Evolutionary conservation across 2,888 invertebrate genomes (phyloP).

Genomic region (Pilophorus perplexus): DNA sequence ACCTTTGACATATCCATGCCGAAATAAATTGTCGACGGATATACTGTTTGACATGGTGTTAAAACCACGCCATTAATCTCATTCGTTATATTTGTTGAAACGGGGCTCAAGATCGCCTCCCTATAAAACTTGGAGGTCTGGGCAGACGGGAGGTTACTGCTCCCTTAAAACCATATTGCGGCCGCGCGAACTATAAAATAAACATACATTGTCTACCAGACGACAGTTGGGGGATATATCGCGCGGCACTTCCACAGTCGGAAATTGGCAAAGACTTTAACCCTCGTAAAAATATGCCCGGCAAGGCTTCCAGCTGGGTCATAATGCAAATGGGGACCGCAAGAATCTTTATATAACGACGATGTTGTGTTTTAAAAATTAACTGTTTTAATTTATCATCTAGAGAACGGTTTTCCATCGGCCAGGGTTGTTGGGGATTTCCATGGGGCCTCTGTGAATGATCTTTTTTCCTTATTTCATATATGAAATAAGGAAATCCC

Average conservation of each 20-base stretch:
- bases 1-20: too few relatives aligned
- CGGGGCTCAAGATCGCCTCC: too few relatives aligned
- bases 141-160: slow-evolving; percentile 35
- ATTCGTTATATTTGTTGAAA: too few relatives aligned
- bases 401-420: too few relatives aligned
- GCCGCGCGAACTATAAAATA: slow-evolving; percentile 26
- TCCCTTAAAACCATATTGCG: slow-evolving; percentile 25
- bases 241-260: slow-evolving; percentile 17
- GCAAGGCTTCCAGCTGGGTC: slow-evolving; percentile 28
- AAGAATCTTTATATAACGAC: slow-evolving; percentile 20
- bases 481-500: too few relatives aligned
- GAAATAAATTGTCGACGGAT: too few relatives aligned
- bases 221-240: slow-evolving; percentile 34
- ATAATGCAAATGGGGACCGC: slow-evolving; percentile 35
- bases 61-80: too few relatives aligned
- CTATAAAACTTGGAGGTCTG: too few relatives aligned
- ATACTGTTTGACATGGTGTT: too few relatives aligned
- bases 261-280: slow-evolving; percentile 36
- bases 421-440: too few relatives aligned
- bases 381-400: slow-evolving; percentile 26
- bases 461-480: too few relatives aligned
- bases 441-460: too few relatives aligned
- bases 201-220: slow-evolving; percentile 37
- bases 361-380: slow-evolving; percentile 12
- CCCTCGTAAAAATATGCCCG: slow-evolving; percentile 31